Conservation (phyloP, 2,888 invertebrate species). For the Drosophila austrosaltans region DNA sequence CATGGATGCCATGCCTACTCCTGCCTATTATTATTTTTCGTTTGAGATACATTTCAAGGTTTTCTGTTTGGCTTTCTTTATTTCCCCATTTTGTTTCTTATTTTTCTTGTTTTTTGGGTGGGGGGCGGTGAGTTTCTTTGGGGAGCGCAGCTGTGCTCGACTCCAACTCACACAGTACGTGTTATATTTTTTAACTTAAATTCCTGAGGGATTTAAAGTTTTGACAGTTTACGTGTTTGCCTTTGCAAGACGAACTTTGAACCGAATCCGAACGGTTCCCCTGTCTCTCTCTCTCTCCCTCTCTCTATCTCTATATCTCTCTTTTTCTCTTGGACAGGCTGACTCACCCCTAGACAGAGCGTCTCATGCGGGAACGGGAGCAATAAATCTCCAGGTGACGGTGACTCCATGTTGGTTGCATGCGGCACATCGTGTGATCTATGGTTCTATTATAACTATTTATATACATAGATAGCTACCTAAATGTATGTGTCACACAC, state of each 20-base stretch:
- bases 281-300: slow-evolving; percentile 38
- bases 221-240: slow-evolving; percentile 80
- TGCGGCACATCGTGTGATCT: slow-evolving; percentile 81
- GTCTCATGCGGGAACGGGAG: slow-evolving; percentile 47
- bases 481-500: slow-evolving; percentile 25
- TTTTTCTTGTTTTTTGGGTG: slow-evolving; percentile 27
- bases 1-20: slow-evolving; percentile 5
- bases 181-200: slow-evolving; percentile 79
- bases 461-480: slow-evolving; percentile 54
- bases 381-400: slow-evolving; percentile 83
- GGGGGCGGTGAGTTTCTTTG: neutral
- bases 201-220: slow-evolving; percentile 82
- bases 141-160: slow-evolving; percentile 65
- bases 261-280: slow-evolving; percentile 47
- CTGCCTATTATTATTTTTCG: slow-evolving; percentile 34
- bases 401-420: slow-evolving; percentile 82
- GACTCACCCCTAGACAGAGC: slow-evolving; percentile 67
- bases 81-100: slow-evolving; percentile 34
- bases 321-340: slow-evolving; percentile 16
- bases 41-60: slow-evolving; percentile 74
- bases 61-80: slow-evolving; percentile 51
- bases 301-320: slow-evolving; percentile 17
- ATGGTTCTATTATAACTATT: slow-evolving; percentile 81
- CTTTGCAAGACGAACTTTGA: slow-evolving; percentile 74
- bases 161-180: slow-evolving; percentile 61